A percentile compares a stretch with the other conserved stretches of the same genome.
phyloP scores from a whole-genome alignment of 2,888 invertebrate genomes.

The Thymelicus acteon region DNA sequence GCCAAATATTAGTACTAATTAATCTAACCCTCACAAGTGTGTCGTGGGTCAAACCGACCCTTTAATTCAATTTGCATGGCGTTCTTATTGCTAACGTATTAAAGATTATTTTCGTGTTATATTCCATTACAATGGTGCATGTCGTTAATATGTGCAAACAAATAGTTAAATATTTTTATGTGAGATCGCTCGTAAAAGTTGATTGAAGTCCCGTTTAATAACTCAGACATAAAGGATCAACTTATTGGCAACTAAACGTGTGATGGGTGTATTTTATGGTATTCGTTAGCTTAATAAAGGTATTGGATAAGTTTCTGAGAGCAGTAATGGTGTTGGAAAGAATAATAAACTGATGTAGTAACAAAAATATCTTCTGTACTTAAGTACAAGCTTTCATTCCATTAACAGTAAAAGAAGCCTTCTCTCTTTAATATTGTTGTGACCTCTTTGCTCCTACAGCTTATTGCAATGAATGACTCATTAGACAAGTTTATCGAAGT shows the following conservation, averaged over 20 bases:
- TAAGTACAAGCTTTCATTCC: background rate
- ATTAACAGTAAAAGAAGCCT: background rate
- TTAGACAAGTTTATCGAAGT: too few species aligned
- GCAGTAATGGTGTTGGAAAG: slow-evolving; percentile 26
- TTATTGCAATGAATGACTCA: background rate
- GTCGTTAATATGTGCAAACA: slow-evolving; percentile 81
- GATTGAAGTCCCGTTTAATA: slow-evolving; percentile 77
- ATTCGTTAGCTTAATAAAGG: slow-evolving; percentile 50
- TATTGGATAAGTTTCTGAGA: slow-evolving; percentile 41
- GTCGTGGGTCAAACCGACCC: slow-evolving; percentile 42
- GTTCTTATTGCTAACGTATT: slow-evolving; percentile 42
- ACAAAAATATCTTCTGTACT: slow-evolving; percentile 9
- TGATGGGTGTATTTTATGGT: slow-evolving; percentile 53
- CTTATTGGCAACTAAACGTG: slow-evolving; percentile 59
- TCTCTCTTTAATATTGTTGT: background rate
- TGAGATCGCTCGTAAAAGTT: slow-evolving; percentile 77
- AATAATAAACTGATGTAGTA: slow-evolving; percentile 25
- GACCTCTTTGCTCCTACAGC: background rate
- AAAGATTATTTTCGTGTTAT: slow-evolving; percentile 48
- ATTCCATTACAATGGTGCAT: slow-evolving; percentile 50
- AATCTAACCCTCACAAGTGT: slow-evolving; percentile 54
- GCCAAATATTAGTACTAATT: slow-evolving; percentile 67
- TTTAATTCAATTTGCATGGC: slow-evolving; percentile 22
- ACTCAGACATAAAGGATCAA: slow-evolving; percentile 57
- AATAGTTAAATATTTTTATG: slow-evolving; percentile 84